These are phyloP conservation scores for Netelia fuscicornis DNA, from an alignment of 2,888 invertebrate genomes.

Conservation along the genomic window DNA sequence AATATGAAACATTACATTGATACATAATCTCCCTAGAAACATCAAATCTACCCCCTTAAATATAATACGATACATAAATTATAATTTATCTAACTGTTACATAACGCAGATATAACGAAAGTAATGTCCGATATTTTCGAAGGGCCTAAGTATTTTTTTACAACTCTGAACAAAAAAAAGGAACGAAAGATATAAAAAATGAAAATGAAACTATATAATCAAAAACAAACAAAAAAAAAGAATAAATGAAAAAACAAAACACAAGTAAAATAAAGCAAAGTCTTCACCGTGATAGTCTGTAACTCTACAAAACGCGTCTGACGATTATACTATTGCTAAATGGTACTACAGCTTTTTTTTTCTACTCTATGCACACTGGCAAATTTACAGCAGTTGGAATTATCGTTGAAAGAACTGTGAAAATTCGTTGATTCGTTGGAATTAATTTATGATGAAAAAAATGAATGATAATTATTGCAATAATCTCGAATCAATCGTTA, in stretches of 20 bases:
- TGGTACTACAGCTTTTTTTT: slow-evolving; percentile 1
- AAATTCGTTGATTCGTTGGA: neutral
- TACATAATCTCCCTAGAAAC: slow-evolving; percentile 34
- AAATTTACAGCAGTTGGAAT: slow-evolving; percentile 4
- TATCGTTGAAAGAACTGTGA: neutral
- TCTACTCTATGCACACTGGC: neutral
- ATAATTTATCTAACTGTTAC: slow-evolving; percentile 50
- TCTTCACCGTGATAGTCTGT: slow-evolving; percentile 57
- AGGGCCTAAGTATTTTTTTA: slow-evolving; percentile 74
- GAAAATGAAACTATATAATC: slow-evolving; percentile 25
- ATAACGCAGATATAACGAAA: slow-evolving; percentile 67
- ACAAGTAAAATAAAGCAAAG: slow-evolving; percentile 45
- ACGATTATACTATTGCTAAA: slow-evolving; percentile 14
- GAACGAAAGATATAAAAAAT: slow-evolving; percentile 19
- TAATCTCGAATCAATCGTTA: slow-evolving; percentile 1
- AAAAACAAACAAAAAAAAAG: slow-evolving; percentile 12
- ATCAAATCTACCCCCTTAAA: slow-evolving; percentile 28
- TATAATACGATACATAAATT: slow-evolving; percentile 33
- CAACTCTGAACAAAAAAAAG: slow-evolving; percentile 60
- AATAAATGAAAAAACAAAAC: slow-evolving; percentile 1
- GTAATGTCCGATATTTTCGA: slow-evolving; percentile 74
- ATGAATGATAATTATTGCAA: neutral
- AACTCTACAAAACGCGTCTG: slow-evolving; percentile 41
- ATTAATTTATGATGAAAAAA: neutral
- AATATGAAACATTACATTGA: slow-evolving; percentile 53